Evolutionary conservation across 1,140 invertebrate species (phyloP), one percentile per base, ranked within the genome.

Genomic region (Eriosoma lanigerum): DNA sequence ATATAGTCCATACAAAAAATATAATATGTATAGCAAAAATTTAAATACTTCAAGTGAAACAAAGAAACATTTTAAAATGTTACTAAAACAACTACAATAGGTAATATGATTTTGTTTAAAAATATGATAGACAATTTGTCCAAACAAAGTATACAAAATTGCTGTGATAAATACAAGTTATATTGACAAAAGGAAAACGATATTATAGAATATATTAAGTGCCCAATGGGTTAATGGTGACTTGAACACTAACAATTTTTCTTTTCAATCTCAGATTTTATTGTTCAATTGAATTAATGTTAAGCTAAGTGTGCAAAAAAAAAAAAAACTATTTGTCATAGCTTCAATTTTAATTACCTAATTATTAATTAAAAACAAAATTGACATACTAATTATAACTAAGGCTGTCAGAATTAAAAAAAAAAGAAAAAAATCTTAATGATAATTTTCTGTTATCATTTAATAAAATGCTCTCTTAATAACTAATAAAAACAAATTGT

Each of bases 401-500:
- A 62, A 78, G 32, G 21, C 75, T 60, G 75, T 78, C 44, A 78
- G 21, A 78, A 60, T 60, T 78, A 32, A 62, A 78, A n/a, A 78
- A n/a, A 72, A 68, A 68, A 68, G 64, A 70, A 70, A 78, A 58
- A 78, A 46, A 62, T 62, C 21, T 24, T 58, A 78, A 24, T 26
- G 56, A 78, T 58, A 21, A 58, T 78, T 60, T 78, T 78, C 38
- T 52, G 48, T 72, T 38, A 72, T 72, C 46, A 72, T 72, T 78
- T 78, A 78, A 78, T 78, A 78, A 78, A 78, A 78, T 78, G 75
- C 75, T 78, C 75, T 78, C 75, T 78, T 78, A 78, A 78, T 60
- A 62, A 78, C 75, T 78, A 78, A 62, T 78, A 48, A 78, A 78
- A 78, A 78, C 75, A 78, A 78, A 78, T 78, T 78, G 72, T 78